A percentile compares a stretch with the other conserved stretches of the same genome.
phyloP scores from a whole-genome alignment of 1,140 invertebrate genomes.

The Coptotermes formosanus region DNA sequence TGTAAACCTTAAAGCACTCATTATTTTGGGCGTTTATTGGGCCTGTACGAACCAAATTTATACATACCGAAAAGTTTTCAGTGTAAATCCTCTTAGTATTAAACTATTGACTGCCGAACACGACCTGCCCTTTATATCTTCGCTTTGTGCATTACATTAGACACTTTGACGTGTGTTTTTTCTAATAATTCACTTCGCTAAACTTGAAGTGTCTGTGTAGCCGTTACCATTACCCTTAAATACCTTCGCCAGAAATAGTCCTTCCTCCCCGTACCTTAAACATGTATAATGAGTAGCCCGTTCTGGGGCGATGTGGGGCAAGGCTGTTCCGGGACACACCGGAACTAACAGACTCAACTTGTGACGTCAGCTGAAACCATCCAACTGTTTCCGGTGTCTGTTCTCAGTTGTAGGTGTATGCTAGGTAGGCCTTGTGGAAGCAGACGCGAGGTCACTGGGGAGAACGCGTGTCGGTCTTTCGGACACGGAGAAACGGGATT shows the following conservation, averaged over 20 bases:
- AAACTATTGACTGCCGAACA: no score
- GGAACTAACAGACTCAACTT: neutral
- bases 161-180: neutral
- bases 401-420: slow-evolving; percentile 11
- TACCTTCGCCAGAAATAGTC: neutral
- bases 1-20: no score
- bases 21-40: no score
- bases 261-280: neutral
- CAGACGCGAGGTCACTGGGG: neutral
- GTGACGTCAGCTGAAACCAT: neutral
- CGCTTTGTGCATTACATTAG: no score
- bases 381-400: neutral
- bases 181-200: neutral
- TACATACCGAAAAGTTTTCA: no score
- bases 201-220: neutral
- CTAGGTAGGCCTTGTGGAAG: neutral
- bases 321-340: neutral
- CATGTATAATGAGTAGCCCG: neutral
- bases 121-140: no score
- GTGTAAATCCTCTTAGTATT: no score
- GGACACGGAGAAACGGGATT: neutral
- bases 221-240: neutral
- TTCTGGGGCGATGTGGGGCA: neutral
- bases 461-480: neutral
- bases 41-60: no score